These are phyloP conservation scores for Magallana angulata DNA, from an alignment of 1,140 invertebrate genomes.

Conservation along the genomic window DNA sequence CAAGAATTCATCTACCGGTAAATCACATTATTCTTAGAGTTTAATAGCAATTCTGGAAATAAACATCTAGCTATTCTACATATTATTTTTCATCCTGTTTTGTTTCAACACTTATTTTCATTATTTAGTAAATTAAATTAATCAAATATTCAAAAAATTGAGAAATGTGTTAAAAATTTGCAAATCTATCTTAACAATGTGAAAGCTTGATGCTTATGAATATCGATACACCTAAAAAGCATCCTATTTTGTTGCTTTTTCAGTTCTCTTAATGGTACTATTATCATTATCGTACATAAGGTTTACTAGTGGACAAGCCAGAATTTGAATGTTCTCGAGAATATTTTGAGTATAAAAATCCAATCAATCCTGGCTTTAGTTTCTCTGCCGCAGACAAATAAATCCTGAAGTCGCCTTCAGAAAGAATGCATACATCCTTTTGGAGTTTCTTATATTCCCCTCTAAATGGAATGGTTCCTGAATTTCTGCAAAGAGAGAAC, in stretches of 20 bases:
- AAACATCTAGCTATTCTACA: too few species aligned
- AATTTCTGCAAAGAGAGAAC: constrained; percentile 15
- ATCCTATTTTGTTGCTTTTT: not conserved
- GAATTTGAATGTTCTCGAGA: not conserved
- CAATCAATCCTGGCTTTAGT: constrained; percentile 5
- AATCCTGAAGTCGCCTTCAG: constrained; percentile 27
- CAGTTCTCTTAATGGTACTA: not conserved
- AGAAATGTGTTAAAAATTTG: too few species aligned
- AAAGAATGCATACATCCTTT: constrained; percentile 23
- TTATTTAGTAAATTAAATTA: too few species aligned
- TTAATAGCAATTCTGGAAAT: too few species aligned
- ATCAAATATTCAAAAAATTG: too few species aligned
- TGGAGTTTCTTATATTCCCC: not conserved
- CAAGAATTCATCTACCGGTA: too few species aligned
- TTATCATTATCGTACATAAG: not conserved
- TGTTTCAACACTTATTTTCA: too few species aligned
- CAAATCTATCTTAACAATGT: too few species aligned
- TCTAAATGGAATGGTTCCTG: constrained; percentile 2
- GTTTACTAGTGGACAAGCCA: not conserved
- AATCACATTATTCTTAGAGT: too few species aligned
- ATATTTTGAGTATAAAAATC: constrained; percentile 10
- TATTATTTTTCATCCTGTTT: too few species aligned
- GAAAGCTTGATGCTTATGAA: too few species aligned
- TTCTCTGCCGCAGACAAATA: constrained; percentile 29
- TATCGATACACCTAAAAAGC: not conserved